Percentiles rank a stretch among this genome's conserved stretches.
phyloP scores from a whole-genome alignment of 2,797 vertebrate genomes.

The Notamacropus eugenii region DNA sequence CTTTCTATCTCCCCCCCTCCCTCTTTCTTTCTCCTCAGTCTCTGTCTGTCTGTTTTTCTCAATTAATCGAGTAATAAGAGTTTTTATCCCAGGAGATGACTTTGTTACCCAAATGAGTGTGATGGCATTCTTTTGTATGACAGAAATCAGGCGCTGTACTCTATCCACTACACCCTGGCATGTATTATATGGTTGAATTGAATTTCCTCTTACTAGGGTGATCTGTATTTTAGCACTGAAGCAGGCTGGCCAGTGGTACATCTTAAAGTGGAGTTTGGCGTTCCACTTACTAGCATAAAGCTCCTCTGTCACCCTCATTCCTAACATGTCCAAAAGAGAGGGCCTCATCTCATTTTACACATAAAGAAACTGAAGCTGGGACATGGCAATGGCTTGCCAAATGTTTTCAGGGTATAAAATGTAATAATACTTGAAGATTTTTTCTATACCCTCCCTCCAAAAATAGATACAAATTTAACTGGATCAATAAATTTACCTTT shows the following conservation, averaged over 20 bases:
- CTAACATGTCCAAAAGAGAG: not conserved
- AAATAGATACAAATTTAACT: not conserved
- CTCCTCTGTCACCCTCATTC: not conserved
- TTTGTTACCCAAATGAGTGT: not conserved
- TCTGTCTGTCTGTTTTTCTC: not conserved
- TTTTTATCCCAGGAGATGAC: not conserved
- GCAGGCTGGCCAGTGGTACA: constrained; percentile 12
- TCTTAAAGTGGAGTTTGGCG: constrained; percentile 56
- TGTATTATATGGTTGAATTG: not conserved
- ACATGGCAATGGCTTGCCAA: not conserved
- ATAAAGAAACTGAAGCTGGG: not conserved
- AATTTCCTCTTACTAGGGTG: not conserved
- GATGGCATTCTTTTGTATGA: not conserved
- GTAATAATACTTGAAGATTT: not conserved
- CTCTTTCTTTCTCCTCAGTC: not conserved
- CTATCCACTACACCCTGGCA: not conserved
- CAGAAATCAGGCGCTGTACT: not conserved
- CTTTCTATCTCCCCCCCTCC: no score
- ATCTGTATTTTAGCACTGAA: not conserved
- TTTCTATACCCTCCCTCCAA: not conserved
- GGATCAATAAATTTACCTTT: not conserved
- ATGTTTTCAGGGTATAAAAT: not conserved
- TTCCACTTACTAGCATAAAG: not conserved
- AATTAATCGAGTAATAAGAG: not conserved
- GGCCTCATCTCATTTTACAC: not conserved